phyloP scores from a whole-genome alignment of 2,888 invertebrate species.

The Orthosia gracilis region DNA sequence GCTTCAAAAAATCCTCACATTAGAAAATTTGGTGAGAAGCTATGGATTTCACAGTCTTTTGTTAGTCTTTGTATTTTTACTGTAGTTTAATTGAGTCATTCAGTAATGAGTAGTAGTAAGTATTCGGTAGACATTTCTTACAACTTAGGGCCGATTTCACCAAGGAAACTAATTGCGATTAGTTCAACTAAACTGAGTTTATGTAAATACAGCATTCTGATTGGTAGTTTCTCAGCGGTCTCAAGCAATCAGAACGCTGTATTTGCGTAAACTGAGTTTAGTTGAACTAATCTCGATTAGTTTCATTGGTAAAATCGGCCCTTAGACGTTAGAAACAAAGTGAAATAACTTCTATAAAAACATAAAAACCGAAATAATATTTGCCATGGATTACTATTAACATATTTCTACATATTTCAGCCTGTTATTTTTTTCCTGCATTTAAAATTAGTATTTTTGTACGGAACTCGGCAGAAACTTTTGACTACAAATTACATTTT shows the following conservation, averaged over 20 bases:
- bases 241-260: too few species aligned
- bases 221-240: too few species aligned
- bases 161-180: too few species aligned
- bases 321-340: neutral
- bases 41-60: neutral
- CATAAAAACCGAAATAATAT: neutral
- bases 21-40: slow-evolving; percentile 48
- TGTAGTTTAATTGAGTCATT: slow-evolving; percentile 7
- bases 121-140: neutral
- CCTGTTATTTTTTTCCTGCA: neutral
- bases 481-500: neutral
- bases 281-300: too few species aligned
- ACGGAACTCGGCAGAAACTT: slow-evolving; percentile 28
- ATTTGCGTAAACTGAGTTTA: too few species aligned
- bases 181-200: too few species aligned
- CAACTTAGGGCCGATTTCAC: neutral
- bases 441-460: slow-evolving; percentile 11
- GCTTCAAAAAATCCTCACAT: slow-evolving; percentile 34
- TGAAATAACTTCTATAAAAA: neutral
- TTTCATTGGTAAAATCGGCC: too few species aligned
- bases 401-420: neutral
- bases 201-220: too few species aligned
- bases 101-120: neutral
- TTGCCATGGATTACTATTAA: neutral
- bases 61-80: slow-evolving; percentile 21